A percentile compares a stretch with the other conserved stretches of the same genome.
These are phyloP conservation scores for Trileptium ribeirensis DNA, from an alignment of 2,888 invertebrate species.

Conservation along the genomic window DNA sequence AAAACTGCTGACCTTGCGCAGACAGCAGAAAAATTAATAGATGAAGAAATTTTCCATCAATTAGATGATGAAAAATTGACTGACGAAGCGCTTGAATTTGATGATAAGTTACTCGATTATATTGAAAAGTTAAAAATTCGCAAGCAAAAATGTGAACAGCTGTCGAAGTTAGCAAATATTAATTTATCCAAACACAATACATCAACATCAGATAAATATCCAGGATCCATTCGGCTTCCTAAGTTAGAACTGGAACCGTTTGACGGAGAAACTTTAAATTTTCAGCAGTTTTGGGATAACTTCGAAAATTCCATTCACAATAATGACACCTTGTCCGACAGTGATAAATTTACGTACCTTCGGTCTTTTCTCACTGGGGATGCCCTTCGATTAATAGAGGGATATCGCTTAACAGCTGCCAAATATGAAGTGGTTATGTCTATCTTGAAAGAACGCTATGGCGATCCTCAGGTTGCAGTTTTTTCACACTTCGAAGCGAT, in stretches of 20 bases:
- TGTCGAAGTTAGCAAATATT: not conserved
- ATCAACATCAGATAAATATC: not conserved
- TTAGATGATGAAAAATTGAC: not conserved
- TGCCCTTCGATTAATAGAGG: not conserved
- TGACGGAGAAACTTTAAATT: not conserved
- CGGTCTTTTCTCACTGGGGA: slow-evolving; percentile 1
- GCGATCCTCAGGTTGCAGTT: not conserved
- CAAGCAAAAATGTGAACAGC: not conserved
- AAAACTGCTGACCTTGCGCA: not conserved
- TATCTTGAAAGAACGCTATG: not conserved
- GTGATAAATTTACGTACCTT: slow-evolving; percentile 9
- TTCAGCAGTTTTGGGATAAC: slow-evolving; percentile 8
- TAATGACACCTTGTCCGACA: not conserved
- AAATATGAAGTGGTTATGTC: not conserved
- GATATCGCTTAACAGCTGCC: not conserved
- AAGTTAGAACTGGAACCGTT: not conserved
- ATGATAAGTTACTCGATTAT: not conserved
- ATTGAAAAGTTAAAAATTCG: not conserved
- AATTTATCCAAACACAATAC: not conserved
- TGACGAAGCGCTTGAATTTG: not conserved
- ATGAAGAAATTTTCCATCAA: not conserved
- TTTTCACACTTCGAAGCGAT: not conserved
- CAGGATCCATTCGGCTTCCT: not conserved
- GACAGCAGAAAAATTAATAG: not conserved
- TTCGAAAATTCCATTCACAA: not conserved